Evolutionary conservation across 2,113 vertebrate species (phyloP).

Genomic region (Nothocercus julius): DNA sequence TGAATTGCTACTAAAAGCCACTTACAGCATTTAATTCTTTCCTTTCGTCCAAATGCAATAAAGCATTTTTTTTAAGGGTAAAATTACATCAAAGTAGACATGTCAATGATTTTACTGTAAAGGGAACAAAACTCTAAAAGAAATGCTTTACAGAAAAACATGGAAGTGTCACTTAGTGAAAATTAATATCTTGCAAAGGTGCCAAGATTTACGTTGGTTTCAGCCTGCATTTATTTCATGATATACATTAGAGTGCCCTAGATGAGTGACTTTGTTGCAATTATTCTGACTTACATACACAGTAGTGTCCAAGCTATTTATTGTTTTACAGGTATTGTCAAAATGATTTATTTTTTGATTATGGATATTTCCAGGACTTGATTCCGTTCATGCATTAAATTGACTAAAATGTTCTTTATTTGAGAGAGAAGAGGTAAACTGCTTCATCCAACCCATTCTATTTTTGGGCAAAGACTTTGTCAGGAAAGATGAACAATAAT

Average conservation of each 20-base stretch:
- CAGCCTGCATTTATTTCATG: not conserved
- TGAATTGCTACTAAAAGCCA: not conserved
- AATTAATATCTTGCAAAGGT: not conserved
- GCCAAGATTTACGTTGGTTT: not conserved
- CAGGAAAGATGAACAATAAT: not conserved
- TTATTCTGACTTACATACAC: conserved; percentile 11
- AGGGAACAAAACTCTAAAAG: not conserved
- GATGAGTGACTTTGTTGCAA: not conserved
- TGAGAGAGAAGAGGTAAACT: conserved; percentile 16
- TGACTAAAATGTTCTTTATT: not conserved
- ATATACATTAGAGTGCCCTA: not conserved
- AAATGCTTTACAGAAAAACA: not conserved
- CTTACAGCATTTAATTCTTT: not conserved
- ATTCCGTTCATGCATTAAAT: not conserved
- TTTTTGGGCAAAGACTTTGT: not conserved
- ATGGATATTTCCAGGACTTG: not conserved
- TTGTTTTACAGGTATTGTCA: conserved; percentile 5
- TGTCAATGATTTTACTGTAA: not conserved
- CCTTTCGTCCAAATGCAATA: not conserved
- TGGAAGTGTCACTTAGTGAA: not conserved
- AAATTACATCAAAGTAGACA: not conserved
- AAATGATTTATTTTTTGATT: conserved; percentile 26
- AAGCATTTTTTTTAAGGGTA: not conserved
- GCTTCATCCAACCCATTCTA: not conserved
- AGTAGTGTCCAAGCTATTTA: not conserved